Base-by-base conservation (phyloP, 1,140 invertebrate genomes). In the Caenorhabditis brenneri region DNA sequence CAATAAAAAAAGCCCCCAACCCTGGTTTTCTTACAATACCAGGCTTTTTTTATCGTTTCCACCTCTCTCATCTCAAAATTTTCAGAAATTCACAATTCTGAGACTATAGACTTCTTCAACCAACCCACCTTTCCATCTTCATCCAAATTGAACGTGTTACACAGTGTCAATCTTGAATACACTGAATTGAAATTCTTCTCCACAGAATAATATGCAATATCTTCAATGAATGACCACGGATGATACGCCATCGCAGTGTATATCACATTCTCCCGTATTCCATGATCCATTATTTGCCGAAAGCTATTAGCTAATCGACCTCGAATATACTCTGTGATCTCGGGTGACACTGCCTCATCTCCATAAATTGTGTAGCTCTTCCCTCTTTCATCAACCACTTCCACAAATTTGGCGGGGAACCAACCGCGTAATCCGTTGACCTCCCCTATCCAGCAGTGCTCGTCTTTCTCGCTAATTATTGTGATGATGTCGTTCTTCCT, bases 381-480 rank as follows among this genome's bases (percentile, higher is more conserved):
- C 91, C 96, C 97, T 88, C 97, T 93, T 92, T 99, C 97, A 92
- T 99, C 97, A 27, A 99, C 92, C 79, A 99, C 85, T 79, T 91
- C 85, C 16, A 90, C 89, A 86, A 90, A 90, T 85, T 90, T 90
- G 19, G 98, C 97, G 24, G 98, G 98, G 93, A 99, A 99, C 97
- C 97, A 99, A 49, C 97, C 97, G 91, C 96, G 93, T 42, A 98
- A 91, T 2, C 97, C 97, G 93, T 99, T 99, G 2, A 99, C 91
- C 92, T 99, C 98, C 65, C 98, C 98, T 85, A 99, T 94, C 98
- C 98, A 99, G 91, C 98, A 99, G 91, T 99, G 97, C 91, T 99
- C 98, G 93, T 99, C 98, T 91, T 96, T 96, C 90, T 97, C 96
- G 89, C 95, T 97, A 33, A 99, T 95, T 46, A 99, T 96, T 15